Conservation (phyloP, 2,888 invertebrate genomes). For the Malthinus flaveolus region DNA sequence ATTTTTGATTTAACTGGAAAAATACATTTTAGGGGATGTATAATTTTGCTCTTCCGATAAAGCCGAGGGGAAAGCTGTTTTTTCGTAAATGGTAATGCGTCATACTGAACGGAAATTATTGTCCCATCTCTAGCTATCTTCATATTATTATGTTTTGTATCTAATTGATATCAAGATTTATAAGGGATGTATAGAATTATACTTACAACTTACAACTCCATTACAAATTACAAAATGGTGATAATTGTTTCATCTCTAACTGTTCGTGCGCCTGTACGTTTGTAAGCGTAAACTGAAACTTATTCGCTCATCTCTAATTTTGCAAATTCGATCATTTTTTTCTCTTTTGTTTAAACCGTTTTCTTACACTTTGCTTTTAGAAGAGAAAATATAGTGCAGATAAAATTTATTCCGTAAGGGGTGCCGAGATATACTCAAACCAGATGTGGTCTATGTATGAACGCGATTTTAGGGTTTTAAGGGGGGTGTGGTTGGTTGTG, state of each 20-base stretch:
- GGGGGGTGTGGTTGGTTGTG: slow-evolving; percentile 22
- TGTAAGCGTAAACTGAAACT: neutral
- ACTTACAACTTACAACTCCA: no score
- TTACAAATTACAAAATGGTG: no score
- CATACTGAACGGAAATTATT: no score
- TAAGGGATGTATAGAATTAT: no score
- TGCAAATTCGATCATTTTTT: neutral
- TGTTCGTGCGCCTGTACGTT: neutral
- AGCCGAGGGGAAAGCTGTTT: no score
- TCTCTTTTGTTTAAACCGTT: slow-evolving; percentile 1
- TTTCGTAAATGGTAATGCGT: no score
- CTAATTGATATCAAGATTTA: no score
- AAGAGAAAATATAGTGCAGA: slow-evolving; percentile 24
- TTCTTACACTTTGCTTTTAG: slow-evolving; percentile 15
- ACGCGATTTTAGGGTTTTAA: slow-evolving; percentile 34
- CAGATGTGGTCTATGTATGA: slow-evolving; percentile 34
- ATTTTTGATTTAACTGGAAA: slow-evolving; percentile 6
- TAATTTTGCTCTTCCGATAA: no score
- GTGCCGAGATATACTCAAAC: slow-evolving; percentile 32
- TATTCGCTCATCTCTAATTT: neutral
- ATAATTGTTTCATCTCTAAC: no score
- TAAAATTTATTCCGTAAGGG: slow-evolving; percentile 33
- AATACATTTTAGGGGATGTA: no score
- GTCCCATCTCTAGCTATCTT: no score
- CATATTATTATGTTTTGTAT: no score